These are phyloP conservation scores for Triplophysa bombifrons DNA, from an alignment of 2,797 vertebrate genomes.

Conservation along the genomic window DNA sequence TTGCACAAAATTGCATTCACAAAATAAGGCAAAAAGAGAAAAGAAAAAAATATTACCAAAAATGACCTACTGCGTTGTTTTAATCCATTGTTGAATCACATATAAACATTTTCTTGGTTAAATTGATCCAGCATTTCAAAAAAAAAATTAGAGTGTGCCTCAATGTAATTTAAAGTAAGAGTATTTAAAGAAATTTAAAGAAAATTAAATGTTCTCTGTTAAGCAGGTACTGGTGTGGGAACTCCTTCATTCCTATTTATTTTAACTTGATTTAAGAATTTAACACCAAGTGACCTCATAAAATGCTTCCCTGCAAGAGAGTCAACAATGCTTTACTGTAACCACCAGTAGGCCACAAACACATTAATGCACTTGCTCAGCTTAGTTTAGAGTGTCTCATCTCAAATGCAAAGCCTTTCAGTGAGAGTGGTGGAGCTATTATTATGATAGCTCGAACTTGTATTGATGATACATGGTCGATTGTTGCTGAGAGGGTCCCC, in stretches of 20 bases:
- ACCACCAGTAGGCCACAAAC: conserved; percentile 52
- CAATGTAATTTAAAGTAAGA: no score
- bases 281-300: conserved; percentile 36
- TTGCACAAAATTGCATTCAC: conserved; percentile 68
- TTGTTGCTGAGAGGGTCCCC: conserved; percentile 15
- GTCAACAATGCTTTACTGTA: conserved; percentile 46
- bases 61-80: conserved; percentile 47
- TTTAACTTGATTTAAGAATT: conserved; percentile 2
- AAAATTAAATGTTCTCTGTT: no score
- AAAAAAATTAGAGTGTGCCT: no score
- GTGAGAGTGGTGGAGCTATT: conserved; percentile 26
- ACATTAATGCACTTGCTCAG: conserved; percentile 44
- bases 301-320: conserved; percentile 37
- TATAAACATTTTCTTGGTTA: no score
- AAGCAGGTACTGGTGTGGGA: no score
- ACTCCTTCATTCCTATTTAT: neutral
- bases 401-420: conserved; percentile 51
- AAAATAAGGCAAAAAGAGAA: conserved; percentile 53
- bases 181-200: no score
- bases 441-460: conserved; percentile 23
- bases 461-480: conserved; percentile 31
- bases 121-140: no score
- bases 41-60: no score
- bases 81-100: no score
- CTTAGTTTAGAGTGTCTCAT: conserved; percentile 40